These are phyloP conservation scores for Zonitis immaculata DNA, from an alignment of 2,888 invertebrate species.

Conservation along the genomic window DNA sequence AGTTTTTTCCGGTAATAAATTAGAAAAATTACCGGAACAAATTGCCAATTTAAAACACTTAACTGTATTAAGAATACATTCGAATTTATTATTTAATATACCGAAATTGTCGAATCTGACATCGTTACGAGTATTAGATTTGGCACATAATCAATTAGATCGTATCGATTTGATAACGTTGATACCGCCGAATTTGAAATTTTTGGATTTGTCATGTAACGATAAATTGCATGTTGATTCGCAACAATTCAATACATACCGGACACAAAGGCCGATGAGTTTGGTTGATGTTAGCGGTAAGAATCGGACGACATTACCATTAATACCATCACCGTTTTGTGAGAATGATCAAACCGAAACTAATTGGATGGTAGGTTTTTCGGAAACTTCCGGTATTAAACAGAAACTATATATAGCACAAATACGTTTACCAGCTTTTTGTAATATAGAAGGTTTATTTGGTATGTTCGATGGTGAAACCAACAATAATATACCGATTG, in stretches of 20 bases:
- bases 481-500: slow-evolving; percentile 64
- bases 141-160: slow-evolving; percentile 81
- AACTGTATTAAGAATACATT: slow-evolving; percentile 73
- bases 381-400: slow-evolving; percentile 73
- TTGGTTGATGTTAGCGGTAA: slow-evolving; percentile 81
- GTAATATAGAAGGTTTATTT: slow-evolving; percentile 75
- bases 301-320: slow-evolving; percentile 64
- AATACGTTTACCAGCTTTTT: slow-evolving; percentile 71
- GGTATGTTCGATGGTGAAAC: slow-evolving; percentile 78
- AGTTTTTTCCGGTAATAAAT: slow-evolving; percentile 75
- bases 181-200: slow-evolving; percentile 77
- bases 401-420: slow-evolving; percentile 73
- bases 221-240: slow-evolving; percentile 77
- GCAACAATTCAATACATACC: slow-evolving; percentile 72
- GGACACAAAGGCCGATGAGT: slow-evolving; percentile 75
- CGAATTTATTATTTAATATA: slow-evolving; percentile 69
- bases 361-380: slow-evolving; percentile 80
- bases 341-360: slow-evolving; percentile 59
- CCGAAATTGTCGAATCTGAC: slow-evolving; percentile 72
- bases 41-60: slow-evolving; percentile 67
- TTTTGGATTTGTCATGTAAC: slow-evolving; percentile 81
- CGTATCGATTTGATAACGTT: slow-evolving; percentile 70
- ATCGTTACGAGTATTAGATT: slow-evolving; percentile 72
- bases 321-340: slow-evolving; percentile 49
- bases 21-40: slow-evolving; percentile 70